phyloP scores from a whole-genome alignment of 2,888 invertebrate genomes.

The Parapristionchus giblindavisi region DNA sequence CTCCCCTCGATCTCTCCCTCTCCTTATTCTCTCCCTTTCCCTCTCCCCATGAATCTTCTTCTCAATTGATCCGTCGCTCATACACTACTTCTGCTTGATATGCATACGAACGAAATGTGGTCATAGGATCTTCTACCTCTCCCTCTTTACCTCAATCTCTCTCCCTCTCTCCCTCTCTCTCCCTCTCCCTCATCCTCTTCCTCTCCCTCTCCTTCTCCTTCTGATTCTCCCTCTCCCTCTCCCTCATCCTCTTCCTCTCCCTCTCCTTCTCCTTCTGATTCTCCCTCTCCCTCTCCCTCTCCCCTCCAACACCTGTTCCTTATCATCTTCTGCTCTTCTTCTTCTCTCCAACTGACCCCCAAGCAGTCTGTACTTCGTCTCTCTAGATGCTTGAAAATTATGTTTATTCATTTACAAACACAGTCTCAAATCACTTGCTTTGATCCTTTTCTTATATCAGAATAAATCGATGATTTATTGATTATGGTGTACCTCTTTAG shows the following conservation, averaged over 20 bases:
- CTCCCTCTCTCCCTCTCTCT: background rate
- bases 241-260: background rate
- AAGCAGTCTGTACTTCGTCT: too few relatives aligned
- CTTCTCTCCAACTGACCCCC: background rate
- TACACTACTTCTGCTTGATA: too few relatives aligned
- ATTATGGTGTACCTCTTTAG: conserved; percentile 3
- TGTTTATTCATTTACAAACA: background rate
- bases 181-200: conserved; percentile 10
- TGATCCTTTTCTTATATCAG: background rate
- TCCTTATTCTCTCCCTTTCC: too few relatives aligned
- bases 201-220: background rate
- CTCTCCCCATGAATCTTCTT: background rate
- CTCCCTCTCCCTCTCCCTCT: conserved; percentile 1
- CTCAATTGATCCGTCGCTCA: background rate
- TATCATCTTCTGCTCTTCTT: background rate
- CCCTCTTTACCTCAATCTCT: conserved; percentile 17
- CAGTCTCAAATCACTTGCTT: background rate
- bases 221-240: conserved; percentile 18
- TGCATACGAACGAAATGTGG: too few relatives aligned
- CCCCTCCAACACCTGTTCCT: background rate
- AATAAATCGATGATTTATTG: background rate
- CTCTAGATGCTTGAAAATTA: background rate
- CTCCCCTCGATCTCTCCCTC: too few relatives aligned
- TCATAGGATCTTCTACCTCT: conserved; percentile 16
- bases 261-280: background rate